Evolutionary conservation across 1,140 invertebrate species (phyloP).

Genomic region (Pseudoatta argentina): DNA sequence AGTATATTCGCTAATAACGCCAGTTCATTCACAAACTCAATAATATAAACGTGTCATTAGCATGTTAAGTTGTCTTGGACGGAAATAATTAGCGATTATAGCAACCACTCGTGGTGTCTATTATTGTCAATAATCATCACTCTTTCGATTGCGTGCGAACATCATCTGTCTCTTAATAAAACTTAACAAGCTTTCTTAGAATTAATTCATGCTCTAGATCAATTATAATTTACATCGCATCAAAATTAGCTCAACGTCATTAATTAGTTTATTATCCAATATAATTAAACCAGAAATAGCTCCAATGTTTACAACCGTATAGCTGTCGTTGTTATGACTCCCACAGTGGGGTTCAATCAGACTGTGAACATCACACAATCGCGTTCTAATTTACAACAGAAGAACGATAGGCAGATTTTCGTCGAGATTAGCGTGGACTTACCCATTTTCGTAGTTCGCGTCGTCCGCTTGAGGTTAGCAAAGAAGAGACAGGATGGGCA

Average conservation of each 20-base stretch:
- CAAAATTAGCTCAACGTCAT: neutral
- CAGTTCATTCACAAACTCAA: slow-evolving; percentile 29
- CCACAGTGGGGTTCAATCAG: neutral
- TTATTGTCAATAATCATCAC: neutral
- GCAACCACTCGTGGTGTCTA: neutral
- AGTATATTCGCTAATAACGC: neutral
- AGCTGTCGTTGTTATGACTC: slow-evolving; percentile 4
- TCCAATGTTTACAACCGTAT: slow-evolving; percentile 26
- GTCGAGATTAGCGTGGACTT: slow-evolving; percentile 25
- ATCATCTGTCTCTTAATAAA: neutral
- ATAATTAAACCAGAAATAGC: neutral
- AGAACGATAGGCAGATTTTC: no score
- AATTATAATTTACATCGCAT: neutral
- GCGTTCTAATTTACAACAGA: neutral
- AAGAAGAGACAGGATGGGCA: slow-evolving; percentile 11
- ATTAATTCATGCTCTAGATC: neutral
- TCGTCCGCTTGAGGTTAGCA: slow-evolving; percentile 65
- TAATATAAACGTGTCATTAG: neutral
- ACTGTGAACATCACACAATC: neutral
- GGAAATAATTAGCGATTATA: slow-evolving; percentile 6
- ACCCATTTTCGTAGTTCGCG: slow-evolving; percentile 67
- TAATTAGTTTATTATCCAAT: neutral
- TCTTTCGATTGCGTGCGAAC: neutral
- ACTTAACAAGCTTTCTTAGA: neutral
- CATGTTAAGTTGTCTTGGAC: neutral